Evolutionary conservation across 2,113 vertebrate species (phyloP), one percentile per base, ranked within the genome.

Genomic region (Festucalex cinctus): DNA sequence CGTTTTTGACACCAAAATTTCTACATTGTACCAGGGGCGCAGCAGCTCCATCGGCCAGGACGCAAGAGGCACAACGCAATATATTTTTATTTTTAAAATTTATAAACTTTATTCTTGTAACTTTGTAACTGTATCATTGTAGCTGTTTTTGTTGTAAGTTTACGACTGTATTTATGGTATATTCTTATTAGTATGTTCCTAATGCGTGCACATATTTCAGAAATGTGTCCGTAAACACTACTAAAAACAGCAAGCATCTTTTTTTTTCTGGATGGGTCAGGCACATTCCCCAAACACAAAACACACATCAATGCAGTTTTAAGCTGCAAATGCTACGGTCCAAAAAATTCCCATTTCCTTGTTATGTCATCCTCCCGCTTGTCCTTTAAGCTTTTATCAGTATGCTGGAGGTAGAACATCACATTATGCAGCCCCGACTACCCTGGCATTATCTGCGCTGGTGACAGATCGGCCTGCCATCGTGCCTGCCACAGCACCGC

Each of bases 341-440:
- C 19, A 46, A 46, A 17, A 7, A 46, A 17, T 6, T 20, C 9
- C 8, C n/a, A 22, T 77, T 46, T 53, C 48, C 57, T 39, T 73
- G 71, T 83, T 79, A 61, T 73, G 79, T 78, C 73, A 68, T 82
- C 69, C 46, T 77, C 57, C 66, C 57, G 63, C 73, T 66, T 73
- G 79, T 88, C 73, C 82, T 82, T 82, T 80, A 71, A 70, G 73
- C 64, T 83, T 78, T 86, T 82, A 87, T 90, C 86, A 85, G 83
- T 80, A 85, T 88, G 86, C 88, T 69, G 64, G 78, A 80, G 83
- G 82, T 75, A 65, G 63, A 75, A 76, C 81, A 58, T 87, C 86
- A 84, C 85, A 88, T 88, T 90, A 88, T 90, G 82, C 88, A 78
- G 80, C 71, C 67, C 74, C 80, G 83, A 83, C 85, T 75, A 83